Base-by-base conservation (phyloP, 2,797 vertebrate species). In the Ctenopoma multispine region DNA sequence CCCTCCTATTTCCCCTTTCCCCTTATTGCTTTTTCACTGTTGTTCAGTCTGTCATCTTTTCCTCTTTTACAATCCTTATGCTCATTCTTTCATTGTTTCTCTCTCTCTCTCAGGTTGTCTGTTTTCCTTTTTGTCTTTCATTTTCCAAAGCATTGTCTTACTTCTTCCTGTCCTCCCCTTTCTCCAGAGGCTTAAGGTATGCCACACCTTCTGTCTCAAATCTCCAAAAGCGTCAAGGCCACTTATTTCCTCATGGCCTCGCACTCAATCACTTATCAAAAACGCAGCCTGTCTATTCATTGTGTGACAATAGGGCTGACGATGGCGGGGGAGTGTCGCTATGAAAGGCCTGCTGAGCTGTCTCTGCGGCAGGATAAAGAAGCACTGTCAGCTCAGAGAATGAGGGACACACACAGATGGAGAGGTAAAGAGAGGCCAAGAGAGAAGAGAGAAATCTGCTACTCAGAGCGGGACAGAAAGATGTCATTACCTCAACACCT, bases 311-410 rank as follows among this genome's bases (percentile, higher is more conserved):
- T 50, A 58, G 76, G 46, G 63, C 76, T 66, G 85, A 72, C 38
- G 66, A 58, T 76, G 85, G 72, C 31, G 58, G 50, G 81, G 75
- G 73, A 64, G 80, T 65, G 69, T 65, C 15, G 23, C 58, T 51
- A 71, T 81, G 76, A 82, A 83, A 87, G 69, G 64, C 76, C 51
- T 17, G 47, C 78, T 67, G 82, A 72, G 58, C 79, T 50, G 81
- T 77, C 80, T 79, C 61, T 49, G 64, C 74, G 38, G 81, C 41
- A 5, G 63, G 85, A 86, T 79, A 84, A 87, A 90, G 84, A 75
- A 53, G 11, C 55, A 53, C 75, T 81, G 82, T 83, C 82, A 80
- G 41, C 47, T 46, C 38, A 9, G 51, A 68, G 69, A 77, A 50
- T 47, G 47, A 46, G 51, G 60, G 61, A 57, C 53, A 62, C 44